Base-by-base conservation (phyloP, 1,140 invertebrate genomes). In the Grapholita molesta region DNA sequence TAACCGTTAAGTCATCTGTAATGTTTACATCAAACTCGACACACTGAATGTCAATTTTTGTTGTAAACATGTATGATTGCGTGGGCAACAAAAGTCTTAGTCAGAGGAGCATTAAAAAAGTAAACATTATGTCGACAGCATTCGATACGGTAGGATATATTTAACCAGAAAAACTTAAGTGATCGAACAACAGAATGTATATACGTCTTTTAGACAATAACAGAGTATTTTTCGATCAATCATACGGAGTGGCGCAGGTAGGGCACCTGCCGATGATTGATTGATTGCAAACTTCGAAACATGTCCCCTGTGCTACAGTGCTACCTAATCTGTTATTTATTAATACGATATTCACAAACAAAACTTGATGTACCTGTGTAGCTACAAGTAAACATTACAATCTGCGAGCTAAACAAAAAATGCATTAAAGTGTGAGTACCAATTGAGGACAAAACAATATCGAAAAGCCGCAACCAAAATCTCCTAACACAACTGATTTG, bases 121-220 rank as follows among this genome's bases (percentile, higher is more conserved):
- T 61, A 61, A 61, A 61, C 55, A 61, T 57, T 57, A n/a, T 61
- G 15, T 61, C 55, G n/a, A 61, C n/a, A 61, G n/a, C 55, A 61
- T 25, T 61, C n/a, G 28, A 30, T 61, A 61, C 25, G 12, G 24
- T 55, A 9, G 24, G 11, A 38, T 15, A n/a, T 48, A 48, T 7
- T 2, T 21, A 21, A 48, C 42, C 42, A 21, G 21, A 21, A 9
- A 48, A 9, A 18, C 18, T 5, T 48, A 21, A 21, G 18, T n/a
- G 7, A 21, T 48, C 7, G 7, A 2, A 21, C 3, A 18, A 2
- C 18, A 8, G 42, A 48, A 48, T 48, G 42, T 48, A 21, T 21
- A 48, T 48, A 48, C 8, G 42, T 21, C 42, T 48, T 48, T 48
- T 48, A 48, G 42, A 7, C 18, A 21, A 21, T 21, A 7, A 9